Percentiles rank a stretch among this genome's conserved stretches.
Conservation (phyloP, 2,797 vertebrate species). For the Siniperca obscura region DNA sequence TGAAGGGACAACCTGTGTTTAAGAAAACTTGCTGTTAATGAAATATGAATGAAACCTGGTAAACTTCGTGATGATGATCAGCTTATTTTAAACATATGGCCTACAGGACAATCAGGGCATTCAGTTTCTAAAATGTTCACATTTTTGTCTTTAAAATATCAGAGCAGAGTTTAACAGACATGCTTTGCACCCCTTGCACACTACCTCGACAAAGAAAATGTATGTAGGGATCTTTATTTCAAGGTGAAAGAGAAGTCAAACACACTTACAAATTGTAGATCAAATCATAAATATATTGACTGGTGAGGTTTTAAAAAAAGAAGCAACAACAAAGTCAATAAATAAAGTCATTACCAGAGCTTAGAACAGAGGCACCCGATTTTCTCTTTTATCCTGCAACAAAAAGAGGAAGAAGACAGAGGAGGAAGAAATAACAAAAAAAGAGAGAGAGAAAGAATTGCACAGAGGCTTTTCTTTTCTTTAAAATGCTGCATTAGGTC, state of each 20-base stretch:
- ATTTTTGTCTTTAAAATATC: conserved; percentile 22
- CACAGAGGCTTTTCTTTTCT: conserved; percentile 93
- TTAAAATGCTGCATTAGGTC: conserved; percentile 94
- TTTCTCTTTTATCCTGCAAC: conserved; percentile 92
- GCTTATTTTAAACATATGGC: not conserved
- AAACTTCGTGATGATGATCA: not conserved
- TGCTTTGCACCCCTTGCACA: not conserved
- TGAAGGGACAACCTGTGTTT: not conserved
- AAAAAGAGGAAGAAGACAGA: conserved; percentile 86
- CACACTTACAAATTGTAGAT: conserved; percentile 90
- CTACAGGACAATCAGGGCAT: not conserved
- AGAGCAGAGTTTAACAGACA: conserved; percentile 6
- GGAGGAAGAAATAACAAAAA: conserved; percentile 88
- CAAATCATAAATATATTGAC: conserved; percentile 89
- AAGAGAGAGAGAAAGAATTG: conserved; percentile 87
- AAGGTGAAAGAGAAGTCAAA: conserved; percentile 93
- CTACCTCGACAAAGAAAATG: conserved; percentile 38
- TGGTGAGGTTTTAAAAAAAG: conserved; percentile 79
- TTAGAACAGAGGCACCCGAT: conserved; percentile 92
- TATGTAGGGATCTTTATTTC: conserved; percentile 87
- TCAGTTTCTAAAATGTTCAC: not conserved
- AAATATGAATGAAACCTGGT: not conserved
- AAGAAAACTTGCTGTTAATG: not conserved
- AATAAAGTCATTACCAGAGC: conserved; percentile 93
- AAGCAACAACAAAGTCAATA: conserved; percentile 82